Percentiles rank a stretch among this genome's conserved stretches.
Evolutionary conservation across 2,888 invertebrate genomes (phyloP).

Genomic region (Beris chalybata): DNA sequence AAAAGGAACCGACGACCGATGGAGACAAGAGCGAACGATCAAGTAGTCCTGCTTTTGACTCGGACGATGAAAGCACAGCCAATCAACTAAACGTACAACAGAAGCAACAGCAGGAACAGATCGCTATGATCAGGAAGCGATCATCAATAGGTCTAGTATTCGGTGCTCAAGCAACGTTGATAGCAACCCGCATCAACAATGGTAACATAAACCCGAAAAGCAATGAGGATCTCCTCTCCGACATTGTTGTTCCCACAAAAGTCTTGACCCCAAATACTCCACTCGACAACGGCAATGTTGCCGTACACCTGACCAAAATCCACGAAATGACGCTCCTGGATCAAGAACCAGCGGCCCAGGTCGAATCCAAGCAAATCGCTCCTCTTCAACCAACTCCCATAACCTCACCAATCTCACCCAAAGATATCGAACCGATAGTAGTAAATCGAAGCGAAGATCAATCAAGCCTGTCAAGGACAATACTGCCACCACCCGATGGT

Average conservation of each 20-base stretch:
- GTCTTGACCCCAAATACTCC: constrained; percentile 26
- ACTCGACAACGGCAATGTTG: constrained; percentile 24
- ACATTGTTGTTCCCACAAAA: constrained; percentile 4
- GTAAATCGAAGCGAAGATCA: constrained; percentile 50
- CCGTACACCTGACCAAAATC: constrained; percentile 33
- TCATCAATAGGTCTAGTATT: constrained; percentile 56
- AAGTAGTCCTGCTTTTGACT: constrained; percentile 92
- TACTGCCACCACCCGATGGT: constrained; percentile 74
- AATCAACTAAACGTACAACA: constrained; percentile 57
- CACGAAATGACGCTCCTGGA: constrained; percentile 37
- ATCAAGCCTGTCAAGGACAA: constrained; percentile 64
- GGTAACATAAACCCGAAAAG: constrained; percentile 42
- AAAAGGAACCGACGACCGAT: constrained; percentile 53
- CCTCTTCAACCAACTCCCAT: constrained; percentile 45
- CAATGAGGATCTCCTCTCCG: constrained; percentile 32
- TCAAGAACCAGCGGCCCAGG: constrained; percentile 27
- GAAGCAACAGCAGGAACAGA: constrained; percentile 48
- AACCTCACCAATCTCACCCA: constrained; percentile 41
- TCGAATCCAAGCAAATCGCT: constrained; percentile 46
- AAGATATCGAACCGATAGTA: constrained; percentile 52
- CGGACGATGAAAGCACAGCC: constrained; percentile 84
- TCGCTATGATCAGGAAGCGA: constrained; percentile 51
- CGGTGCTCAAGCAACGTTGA: constrained; percentile 53
- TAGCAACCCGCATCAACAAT: constrained; percentile 50
- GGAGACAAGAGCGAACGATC: constrained; percentile 79